Percentiles rank a stretch among this genome's conserved stretches.
These are phyloP conservation scores for Cladorhizidae sp. DNA, from an alignment of 37 sponge, comb jelly and placozoan species.

Conservation along the genomic window DNA sequence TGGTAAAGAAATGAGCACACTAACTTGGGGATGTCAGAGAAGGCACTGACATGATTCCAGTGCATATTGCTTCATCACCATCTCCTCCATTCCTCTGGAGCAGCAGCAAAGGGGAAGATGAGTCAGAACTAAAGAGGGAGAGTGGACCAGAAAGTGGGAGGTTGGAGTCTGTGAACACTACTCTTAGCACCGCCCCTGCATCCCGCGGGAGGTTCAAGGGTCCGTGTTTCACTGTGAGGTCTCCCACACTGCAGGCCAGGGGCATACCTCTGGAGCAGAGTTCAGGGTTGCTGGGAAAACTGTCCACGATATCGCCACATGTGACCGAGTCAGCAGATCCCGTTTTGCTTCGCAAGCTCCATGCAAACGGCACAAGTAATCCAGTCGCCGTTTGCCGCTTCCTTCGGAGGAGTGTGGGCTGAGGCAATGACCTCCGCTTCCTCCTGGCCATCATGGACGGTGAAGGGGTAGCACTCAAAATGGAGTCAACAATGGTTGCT, in stretches of 20 bases:
- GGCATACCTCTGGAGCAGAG: slow-evolving; percentile 36
- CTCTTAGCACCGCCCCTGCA: background rate
- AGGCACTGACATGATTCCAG: background rate
- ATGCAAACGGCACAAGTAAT: background rate
- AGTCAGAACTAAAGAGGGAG: background rate
- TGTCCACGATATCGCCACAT: background rate
- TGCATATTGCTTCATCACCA: background rate
- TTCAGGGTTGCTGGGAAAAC: background rate
- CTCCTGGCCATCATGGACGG: background rate
- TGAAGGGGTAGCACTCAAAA: background rate
- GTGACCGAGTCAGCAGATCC: background rate
- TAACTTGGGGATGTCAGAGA: background rate
- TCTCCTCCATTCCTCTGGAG: background rate
- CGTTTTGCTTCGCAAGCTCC: background rate
- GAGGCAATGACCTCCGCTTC: background rate
- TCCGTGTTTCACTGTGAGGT: slow-evolving; percentile 73
- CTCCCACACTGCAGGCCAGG: slow-evolving; percentile 65
- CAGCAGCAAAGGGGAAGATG: slow-evolving; percentile 3
- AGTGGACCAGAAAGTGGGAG: slow-evolving; percentile 71
- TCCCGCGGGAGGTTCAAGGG: background rate
- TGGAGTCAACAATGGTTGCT: too few species aligned
- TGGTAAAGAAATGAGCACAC: too few species aligned
- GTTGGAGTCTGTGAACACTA: slow-evolving; percentile 67
- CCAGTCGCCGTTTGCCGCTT: background rate
- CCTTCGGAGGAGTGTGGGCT: background rate